These are phyloP conservation scores for Heterotilapia buettikoferi DNA, from an alignment of 2,113 vertebrate genomes.

Conservation along the genomic window DNA sequence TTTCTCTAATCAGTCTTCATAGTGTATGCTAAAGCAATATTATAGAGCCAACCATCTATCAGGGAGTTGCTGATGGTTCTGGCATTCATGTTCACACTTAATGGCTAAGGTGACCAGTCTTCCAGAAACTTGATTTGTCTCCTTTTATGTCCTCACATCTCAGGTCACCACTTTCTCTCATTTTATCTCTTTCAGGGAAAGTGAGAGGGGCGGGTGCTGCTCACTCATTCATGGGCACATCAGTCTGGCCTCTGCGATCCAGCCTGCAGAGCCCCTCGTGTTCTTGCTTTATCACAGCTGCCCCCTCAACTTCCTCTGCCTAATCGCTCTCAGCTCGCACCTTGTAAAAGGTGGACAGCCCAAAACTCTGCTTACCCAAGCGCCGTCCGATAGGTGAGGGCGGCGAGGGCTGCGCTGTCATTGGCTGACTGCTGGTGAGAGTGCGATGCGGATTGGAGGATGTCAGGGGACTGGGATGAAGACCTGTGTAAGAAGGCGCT, in stretches of 20 bases:
- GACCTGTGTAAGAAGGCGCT: constrained; percentile 85
- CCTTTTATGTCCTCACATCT: constrained; percentile 7
- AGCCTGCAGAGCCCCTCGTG: constrained; percentile 7
- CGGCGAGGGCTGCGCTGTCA: constrained; percentile 60
- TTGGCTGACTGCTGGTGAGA: constrained; percentile 66
- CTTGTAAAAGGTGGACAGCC: constrained; percentile 51
- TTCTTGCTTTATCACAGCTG: neutral
- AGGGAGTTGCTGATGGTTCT: constrained; percentile 17
- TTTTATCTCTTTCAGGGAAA: constrained; percentile 21
- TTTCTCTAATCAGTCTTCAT: neutral
- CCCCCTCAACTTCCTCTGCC: neutral
- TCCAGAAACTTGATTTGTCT: constrained; percentile 31
- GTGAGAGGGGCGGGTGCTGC: constrained; percentile 24
- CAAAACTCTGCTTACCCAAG: constrained; percentile 5
- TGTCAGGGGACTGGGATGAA: constrained; percentile 92
- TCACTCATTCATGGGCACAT: constrained; percentile 30
- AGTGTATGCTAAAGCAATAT: neutral
- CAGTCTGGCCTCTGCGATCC: constrained; percentile 43
- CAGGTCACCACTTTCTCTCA: neutral
- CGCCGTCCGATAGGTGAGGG: constrained; percentile 56
- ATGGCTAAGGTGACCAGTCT: constrained; percentile 35
- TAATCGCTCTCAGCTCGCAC: neutral
- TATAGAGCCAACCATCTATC: constrained; percentile 14
- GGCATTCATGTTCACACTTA: constrained; percentile 10
- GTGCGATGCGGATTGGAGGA: constrained; percentile 82